phyloP scores from a whole-genome alignment of 2,888 invertebrate genomes.

The Blastobasis adustella region DNA sequence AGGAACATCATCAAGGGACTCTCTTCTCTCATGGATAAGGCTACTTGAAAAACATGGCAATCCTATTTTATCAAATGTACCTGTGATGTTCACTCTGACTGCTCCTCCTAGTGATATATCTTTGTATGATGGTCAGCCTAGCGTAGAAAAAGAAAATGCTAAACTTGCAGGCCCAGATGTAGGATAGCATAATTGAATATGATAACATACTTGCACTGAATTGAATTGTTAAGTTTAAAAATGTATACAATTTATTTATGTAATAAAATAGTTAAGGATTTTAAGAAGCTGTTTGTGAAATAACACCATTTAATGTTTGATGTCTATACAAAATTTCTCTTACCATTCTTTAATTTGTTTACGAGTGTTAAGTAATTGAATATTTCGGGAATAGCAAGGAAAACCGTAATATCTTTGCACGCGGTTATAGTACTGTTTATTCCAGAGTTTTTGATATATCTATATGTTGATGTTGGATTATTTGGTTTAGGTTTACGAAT shows the following conservation, averaged over 20 bases:
- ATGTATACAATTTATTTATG: background rate
- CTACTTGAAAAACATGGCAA: constrained; percentile 84
- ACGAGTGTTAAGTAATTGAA: too few species aligned
- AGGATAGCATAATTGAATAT: constrained; percentile 17
- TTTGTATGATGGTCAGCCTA: constrained; percentile 40
- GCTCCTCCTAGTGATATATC: constrained; percentile 72
- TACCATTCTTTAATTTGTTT: too few species aligned
- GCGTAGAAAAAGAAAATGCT: constrained; percentile 22
- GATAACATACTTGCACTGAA: constrained; percentile 9
- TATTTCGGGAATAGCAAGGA: too few species aligned
- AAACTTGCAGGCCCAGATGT: background rate
- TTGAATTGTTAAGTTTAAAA: constrained; percentile 1
- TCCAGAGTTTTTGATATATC: too few species aligned
- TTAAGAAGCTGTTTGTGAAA: too few species aligned
- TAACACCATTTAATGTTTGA: too few species aligned
- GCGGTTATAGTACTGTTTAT: too few species aligned
- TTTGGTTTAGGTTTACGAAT: too few species aligned
- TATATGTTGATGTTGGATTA: too few species aligned
- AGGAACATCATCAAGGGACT: constrained; percentile 93
- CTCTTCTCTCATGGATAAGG: constrained; percentile 93
- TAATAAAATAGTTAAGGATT: too few species aligned
- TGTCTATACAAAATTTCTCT: too few species aligned
- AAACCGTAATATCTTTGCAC: too few species aligned
- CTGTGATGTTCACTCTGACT: constrained; percentile 89
- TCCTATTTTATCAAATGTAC: constrained; percentile 81